Evolutionary conservation across 2,888 invertebrate genomes (phyloP).

Genomic region (Charanyca ferruginea): DNA sequence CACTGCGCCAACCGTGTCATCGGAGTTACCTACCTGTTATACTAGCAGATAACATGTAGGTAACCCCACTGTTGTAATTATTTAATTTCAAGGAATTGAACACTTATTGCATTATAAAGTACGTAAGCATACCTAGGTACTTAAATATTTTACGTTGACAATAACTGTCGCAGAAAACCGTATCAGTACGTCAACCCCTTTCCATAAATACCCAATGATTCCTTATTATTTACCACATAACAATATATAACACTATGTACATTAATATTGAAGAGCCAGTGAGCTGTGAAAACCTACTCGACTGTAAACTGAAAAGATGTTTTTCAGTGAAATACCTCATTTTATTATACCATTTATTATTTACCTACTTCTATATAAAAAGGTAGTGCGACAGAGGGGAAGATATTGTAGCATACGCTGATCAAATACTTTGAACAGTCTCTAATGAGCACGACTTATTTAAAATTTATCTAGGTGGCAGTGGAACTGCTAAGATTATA

Average conservation of each 20-base stretch:
- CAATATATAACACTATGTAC: conserved; percentile 28
- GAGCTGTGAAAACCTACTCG: conserved; percentile 42
- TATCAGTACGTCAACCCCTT: conserved; percentile 26
- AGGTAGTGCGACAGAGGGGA: neutral
- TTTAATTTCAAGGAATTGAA: neutral
- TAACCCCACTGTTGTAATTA: neutral
- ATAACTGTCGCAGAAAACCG: conserved; percentile 1
- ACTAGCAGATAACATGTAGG: too few relatives aligned
- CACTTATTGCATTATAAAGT: too few relatives aligned
- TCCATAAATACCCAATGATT: conserved; percentile 44
- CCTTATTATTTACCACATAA: conserved; percentile 50
- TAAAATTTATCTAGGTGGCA: neutral
- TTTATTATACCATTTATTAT: conserved; percentile 44
- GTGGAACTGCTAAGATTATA: too few relatives aligned
- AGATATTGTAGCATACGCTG: neutral
- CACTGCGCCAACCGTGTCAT: too few relatives aligned
- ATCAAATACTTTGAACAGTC: neutral
- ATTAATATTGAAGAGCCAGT: conserved; percentile 35
- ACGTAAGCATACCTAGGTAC: neutral
- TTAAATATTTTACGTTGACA: conserved; percentile 22
- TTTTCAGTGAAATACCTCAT: conserved; percentile 50
- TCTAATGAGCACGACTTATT: neutral
- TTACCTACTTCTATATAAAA: conserved; percentile 11
- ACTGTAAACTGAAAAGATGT: conserved; percentile 51
- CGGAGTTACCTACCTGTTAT: too few relatives aligned